Base-by-base conservation (phyloP, 2,888 invertebrate genomes). In the Scaptomyza caliginosa region DNA sequence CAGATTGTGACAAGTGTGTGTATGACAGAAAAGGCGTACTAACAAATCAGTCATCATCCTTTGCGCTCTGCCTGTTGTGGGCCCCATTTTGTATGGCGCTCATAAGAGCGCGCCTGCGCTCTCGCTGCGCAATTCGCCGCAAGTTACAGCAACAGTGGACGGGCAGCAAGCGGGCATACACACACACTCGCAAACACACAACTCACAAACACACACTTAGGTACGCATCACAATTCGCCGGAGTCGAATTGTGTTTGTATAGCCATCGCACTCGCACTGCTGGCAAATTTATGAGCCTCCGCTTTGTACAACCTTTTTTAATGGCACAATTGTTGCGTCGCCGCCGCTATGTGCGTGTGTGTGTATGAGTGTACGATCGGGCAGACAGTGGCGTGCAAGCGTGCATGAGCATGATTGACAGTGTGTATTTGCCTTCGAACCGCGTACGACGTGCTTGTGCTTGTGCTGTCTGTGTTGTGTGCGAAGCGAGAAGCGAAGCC, bases 401-500 rank as follows among this genome's bases (percentile, higher is more conserved):
- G 73, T 69, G 75, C 74, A 77, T 77, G 77, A 77, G 69, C 69
- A 73, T 73, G 73, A 73, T 73, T 73, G 73, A 73, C 91, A 92
- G 91, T 92, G 91, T 91, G 91, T 91, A 91, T 92, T 92, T 92
- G 91, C 90, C 92, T 90, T 90, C 91, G 92, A 91, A 91, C 89
- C 92, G 91, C 90, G 91, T 91, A 91, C 91, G 91, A 92, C 92
- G 92, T 89, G 90, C 77, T 77, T 89, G 86, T 88, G 81, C 81
- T 80, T 79, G 82, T 83, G 86, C 81, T 77, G 68, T 80, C 80
- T 88, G 80, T 83, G 85, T 84, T 88, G 81, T 81, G 85, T 73
- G 84, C 74, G 84, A 77, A 82, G 74, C 78, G 73, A 73, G 73
- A 60, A 77, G 81, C 78, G 82, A 78, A 69, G 78, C 77, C 73